Base-by-base conservation (phyloP, 2,797 vertebrate genomes). In the Poecilia picta region DNA sequence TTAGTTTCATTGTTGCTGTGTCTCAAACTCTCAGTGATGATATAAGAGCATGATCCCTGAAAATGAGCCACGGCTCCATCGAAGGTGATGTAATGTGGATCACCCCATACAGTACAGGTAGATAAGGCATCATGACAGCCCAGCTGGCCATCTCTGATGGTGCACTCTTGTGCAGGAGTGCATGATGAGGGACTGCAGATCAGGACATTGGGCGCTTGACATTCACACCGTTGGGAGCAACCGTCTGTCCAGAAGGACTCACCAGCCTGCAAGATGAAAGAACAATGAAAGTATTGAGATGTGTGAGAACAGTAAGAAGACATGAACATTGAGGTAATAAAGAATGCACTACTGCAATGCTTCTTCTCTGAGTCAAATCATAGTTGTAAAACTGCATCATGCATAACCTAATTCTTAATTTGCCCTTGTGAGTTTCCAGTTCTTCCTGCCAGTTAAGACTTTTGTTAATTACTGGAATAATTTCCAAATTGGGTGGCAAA, bases 1-100 rank as follows among this genome's bases (percentile, higher is more conserved):
- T 80, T 77, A 0, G 85, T 82, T 18, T 85, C 89, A 33, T 71
- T 81, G 1, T 59, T 28, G 4, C 39, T 11, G 0, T 84, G 64
- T 11, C 3, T 76, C 20, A 73, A 74, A 28, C 92, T 94, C 76
- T 93, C 84, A 6, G 92, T 39, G 33, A 97, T 86, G 78, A 92
- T 72, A 12, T 97, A 97, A 41, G 94, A 90, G 41, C 96, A 97
- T 57, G 94, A 92, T 8, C 96, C 96, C 91, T 95, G 89, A 47
- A 92, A 95, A 87, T 96, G 93, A 28, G 91, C 88, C 49, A 96
- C 0, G 0, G 93, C 91, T 6, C 95, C 95, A 13, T 97, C 96
- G 2, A 95, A 96, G 0, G 94, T 95, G 83, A 89, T 46, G 89
- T 96, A 96, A 80, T 97, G 96, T 6, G 96, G 95, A 51, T 96